Evolutionary conservation across 2,888 invertebrate species (phyloP), one percentile per base, ranked within the genome.

Genomic region (Loripinus fragilis): DNA sequence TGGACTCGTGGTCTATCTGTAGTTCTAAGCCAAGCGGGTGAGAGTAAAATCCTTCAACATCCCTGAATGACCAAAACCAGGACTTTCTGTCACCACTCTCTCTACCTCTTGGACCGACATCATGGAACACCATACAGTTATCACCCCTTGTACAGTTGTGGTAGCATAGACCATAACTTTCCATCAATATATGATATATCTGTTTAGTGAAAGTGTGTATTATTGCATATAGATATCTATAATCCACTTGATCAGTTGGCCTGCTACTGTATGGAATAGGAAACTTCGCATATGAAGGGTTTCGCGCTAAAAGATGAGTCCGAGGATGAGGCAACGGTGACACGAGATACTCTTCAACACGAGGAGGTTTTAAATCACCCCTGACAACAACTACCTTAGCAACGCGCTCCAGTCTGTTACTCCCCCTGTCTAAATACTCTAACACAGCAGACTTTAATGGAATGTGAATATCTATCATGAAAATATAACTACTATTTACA

Each of bases 341-440:
- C 5, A 92, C 92, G 25, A 88, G 80, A 74, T 90, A 91, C 73
- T 92, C 92, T 73, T 91, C 90, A 1, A 91, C 88, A 23, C 83
- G 74, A 8, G 91, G 90, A 0, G 87, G 85, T 7, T 71, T 73
- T 30, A 85, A n/a, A 73, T 92, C 88, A 10, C 91, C 92, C 15
- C 92, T 78, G 38, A 87, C 86, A 17, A 91, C 76, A 0, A 89
- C 84, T 8, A 88, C 91, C 35, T 90, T 88, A 23, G 91, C 90
- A 1, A 86, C 86, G 38, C 91, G 73, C 66, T 86, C 85, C 3
- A 90, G 86, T 50, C 86, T 80, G n/a, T 87, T 80, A 42, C 85
- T 81, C 3, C 88, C 87, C 0, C 84, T 76, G 67, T 89, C 87
- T 33, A 88, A 69, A 71, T 86, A 88, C 25, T 85, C 77, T 10